Evolutionary conservation across 2,797 vertebrate species (phyloP).

Genomic region (Eptatretus atami): DNA sequence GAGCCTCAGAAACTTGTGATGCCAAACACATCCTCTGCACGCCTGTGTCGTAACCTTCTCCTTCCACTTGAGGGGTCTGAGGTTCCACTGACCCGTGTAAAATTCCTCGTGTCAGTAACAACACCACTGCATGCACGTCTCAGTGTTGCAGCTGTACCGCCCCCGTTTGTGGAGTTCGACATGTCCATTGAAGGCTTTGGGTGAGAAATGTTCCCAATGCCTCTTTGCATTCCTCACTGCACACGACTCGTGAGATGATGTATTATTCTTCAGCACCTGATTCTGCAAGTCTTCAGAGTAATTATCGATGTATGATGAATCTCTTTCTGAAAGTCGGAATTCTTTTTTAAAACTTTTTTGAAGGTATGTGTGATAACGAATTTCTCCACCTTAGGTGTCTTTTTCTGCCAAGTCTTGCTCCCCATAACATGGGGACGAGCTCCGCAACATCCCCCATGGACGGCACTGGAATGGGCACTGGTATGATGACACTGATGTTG

Average conservation of each 20-base stretch:
- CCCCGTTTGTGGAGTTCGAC: conserved; percentile 84
- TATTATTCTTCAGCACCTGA: no score
- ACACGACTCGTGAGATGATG: no score
- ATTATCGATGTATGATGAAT: no score
- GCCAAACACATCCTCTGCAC: conserved; percentile 7
- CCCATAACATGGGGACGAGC: conserved; percentile 59
- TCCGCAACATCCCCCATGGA: conserved; percentile 46
- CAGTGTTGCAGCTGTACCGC: conserved; percentile 59
- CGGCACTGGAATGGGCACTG: conserved; percentile 38
- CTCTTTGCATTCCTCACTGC: no score
- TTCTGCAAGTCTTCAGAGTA: no score
- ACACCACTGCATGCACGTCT: conserved; percentile 89
- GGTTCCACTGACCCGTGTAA: conserved; percentile 75
- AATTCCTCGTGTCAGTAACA: conserved; percentile 95
- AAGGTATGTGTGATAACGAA: no score
- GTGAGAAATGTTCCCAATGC: conserved; percentile 17
- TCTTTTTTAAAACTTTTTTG: background rate
- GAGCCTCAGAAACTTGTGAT: no score
- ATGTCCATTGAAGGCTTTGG: conserved; percentile 75
- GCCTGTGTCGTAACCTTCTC: conserved; percentile 74
- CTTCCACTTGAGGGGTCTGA: conserved; percentile 81
- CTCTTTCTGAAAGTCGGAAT: background rate
- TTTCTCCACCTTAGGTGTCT: conserved; percentile 27
- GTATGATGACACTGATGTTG: no score
- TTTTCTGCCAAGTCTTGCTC: conserved; percentile 76